phyloP scores from a whole-genome alignment of 2,888 invertebrate genomes.

The Craniophora ligustri region DNA sequence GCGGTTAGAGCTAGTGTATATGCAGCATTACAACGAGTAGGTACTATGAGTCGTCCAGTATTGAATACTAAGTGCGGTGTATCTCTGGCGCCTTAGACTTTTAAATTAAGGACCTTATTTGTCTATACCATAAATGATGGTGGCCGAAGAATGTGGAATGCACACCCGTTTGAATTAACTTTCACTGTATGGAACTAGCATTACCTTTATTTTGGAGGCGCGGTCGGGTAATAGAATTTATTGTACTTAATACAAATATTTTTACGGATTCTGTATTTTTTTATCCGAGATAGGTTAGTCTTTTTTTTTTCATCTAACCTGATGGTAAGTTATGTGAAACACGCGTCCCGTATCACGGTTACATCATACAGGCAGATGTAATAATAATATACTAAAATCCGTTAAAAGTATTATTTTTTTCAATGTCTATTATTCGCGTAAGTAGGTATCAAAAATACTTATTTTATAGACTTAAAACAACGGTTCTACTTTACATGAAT shows the following conservation, averaged over 20 bases:
- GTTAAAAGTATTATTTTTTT: no score
- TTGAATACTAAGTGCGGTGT: constrained; percentile 11
- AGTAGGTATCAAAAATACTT: no score
- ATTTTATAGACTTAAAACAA: no score
- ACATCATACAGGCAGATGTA: no score
- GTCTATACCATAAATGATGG: neutral
- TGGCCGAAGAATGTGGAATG: neutral
- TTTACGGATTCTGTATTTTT: no score
- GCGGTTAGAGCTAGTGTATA: constrained; percentile 18
- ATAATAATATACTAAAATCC: no score
- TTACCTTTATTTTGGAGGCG: neutral
- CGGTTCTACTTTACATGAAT: no score
- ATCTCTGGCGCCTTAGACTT: constrained; percentile 8
- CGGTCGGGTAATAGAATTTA: neutral
- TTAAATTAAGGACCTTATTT: constrained; percentile 13
- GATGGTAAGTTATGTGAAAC: no score
- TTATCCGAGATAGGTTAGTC: no score
- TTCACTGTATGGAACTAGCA: neutral
- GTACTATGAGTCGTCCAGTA: neutral
- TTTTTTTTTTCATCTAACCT: no score
- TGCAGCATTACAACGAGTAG: neutral
- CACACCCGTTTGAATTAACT: neutral
- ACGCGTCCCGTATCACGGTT: no score
- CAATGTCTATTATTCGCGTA: no score
- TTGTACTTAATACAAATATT: neutral